A percentile compares a stretch with the other conserved stretches of the same genome.
These are phyloP conservation scores for Triplophysa yarkandensis DNA, from an alignment of 2,797 vertebrate species.

Conservation along the genomic window DNA sequence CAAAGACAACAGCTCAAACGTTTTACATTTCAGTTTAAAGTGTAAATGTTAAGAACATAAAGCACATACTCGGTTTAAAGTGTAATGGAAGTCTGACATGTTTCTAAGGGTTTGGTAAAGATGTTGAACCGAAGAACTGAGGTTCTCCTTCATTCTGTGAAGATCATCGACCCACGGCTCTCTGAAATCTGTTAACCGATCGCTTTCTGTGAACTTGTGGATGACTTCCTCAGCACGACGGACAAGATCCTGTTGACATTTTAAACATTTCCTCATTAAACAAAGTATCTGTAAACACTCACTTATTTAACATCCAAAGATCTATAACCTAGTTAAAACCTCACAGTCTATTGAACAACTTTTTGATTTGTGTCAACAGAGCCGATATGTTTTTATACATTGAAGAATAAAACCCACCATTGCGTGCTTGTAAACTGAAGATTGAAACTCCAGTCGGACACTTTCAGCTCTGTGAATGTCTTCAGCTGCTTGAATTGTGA, in stretches of 20 bases:
- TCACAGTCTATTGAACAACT: neutral
- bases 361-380: too few species aligned
- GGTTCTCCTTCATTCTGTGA: conserved; percentile 64
- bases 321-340: neutral
- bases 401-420: conserved; percentile 71
- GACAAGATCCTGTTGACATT: conserved; percentile 64
- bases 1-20: neutral
- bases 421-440: conserved; percentile 67
- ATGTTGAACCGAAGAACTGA: conserved; percentile 61
- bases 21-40: neutral
- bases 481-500: conserved; percentile 64
- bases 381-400: too few species aligned
- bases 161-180: conserved; percentile 68
- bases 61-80: conserved; percentile 67
- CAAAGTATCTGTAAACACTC: too few species aligned
- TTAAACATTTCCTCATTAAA: too few species aligned
- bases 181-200: conserved; percentile 37
- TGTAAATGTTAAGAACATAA: neutral
- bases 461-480: conserved; percentile 56
- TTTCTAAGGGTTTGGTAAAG: conserved; percentile 67
- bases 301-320: too few species aligned
- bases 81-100: conserved; percentile 67
- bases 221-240: conserved; percentile 69
- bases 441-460: conserved; percentile 65
- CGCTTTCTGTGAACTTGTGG: conserved; percentile 56